Evolutionary conservation across 2,888 invertebrate genomes (phyloP), one percentile per base, ranked within the genome.

Genomic region (Sialis fuliginosa): DNA sequence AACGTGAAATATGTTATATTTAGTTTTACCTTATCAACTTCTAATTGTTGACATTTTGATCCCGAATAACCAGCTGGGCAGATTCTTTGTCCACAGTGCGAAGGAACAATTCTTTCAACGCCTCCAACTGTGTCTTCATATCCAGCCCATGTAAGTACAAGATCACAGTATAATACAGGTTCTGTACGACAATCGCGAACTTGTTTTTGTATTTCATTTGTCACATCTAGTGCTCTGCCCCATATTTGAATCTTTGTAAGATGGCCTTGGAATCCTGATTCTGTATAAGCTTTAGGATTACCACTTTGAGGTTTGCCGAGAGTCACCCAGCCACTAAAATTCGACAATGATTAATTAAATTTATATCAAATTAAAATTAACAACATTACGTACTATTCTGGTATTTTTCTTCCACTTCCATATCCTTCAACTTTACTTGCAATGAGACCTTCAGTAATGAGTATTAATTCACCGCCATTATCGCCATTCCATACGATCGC

Each of bases 361-460:
- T 9, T 42, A 46, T 46, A 33, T 39, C 32, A 8, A 2, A 48
- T 32, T 31, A 13, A 13, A 33, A 13, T 30, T 9, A 9, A 22
- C 22, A 42, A 42, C 31, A 42, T 5, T 9, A 22, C 80, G 77
- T 70, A 88, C 87, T 85, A 85, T 61, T 83, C 74, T 33, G 92
- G 87, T 55, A 93, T 64, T 54, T 74, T 74, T 58, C 84, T 75
- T 56, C 89, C 90, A 57, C 79, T 75, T 33, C 84, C 90, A 56
- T 92, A 93, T 51, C 87, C 88, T 63, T 86, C 87, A 52, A 88
- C 78, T 63, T 88, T 89, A 62, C 90, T 93, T 33, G 93, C 90
- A 52, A 95, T 90, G 44, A 95, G 74, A 40, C 93, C 92, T 71
- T 96, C 93, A n/a, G 93, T 93, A 45, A 93, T 87, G 30, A 96